Evolutionary conservation across 2,797 vertebrate species (phyloP).

Genomic region (Dryobates pubescens): DNA sequence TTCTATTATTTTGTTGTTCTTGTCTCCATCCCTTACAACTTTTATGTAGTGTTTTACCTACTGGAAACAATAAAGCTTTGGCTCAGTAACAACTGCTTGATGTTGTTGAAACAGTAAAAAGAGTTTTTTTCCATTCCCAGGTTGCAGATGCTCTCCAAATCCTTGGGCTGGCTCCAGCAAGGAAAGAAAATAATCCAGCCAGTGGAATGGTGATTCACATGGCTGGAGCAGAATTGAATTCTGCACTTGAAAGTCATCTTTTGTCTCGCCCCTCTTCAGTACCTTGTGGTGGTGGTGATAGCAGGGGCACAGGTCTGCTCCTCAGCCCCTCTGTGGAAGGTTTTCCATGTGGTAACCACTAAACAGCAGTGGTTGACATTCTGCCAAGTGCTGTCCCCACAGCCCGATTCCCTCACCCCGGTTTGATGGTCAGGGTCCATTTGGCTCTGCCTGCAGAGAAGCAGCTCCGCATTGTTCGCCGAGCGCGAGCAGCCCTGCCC

Average conservation of each 20-base stretch:
- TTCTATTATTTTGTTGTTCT: background rate
- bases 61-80: slow-evolving; percentile 62
- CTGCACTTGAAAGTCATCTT: background rate
- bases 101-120: background rate
- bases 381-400: background rate
- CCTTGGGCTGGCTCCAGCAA: background rate
- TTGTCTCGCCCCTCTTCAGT: background rate
- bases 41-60: slow-evolving; percentile 18
- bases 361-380: background rate
- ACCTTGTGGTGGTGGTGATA: background rate
- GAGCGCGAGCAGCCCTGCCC: background rate
- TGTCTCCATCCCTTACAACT: background rate
- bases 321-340: background rate
- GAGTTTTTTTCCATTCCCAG: background rate
- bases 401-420: background rate
- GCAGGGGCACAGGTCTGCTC: background rate
- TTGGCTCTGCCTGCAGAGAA: background rate
- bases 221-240: slow-evolving; percentile 20
- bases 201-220: background rate
- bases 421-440: background rate
- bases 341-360: background rate
- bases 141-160: background rate
- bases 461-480: accelerated
- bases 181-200: slow-evolving; percentile 1
- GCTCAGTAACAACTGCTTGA: background rate